These are phyloP conservation scores for Plebejus melissa DNA, from an alignment of 2,888 invertebrate species.

Conservation along the genomic window DNA sequence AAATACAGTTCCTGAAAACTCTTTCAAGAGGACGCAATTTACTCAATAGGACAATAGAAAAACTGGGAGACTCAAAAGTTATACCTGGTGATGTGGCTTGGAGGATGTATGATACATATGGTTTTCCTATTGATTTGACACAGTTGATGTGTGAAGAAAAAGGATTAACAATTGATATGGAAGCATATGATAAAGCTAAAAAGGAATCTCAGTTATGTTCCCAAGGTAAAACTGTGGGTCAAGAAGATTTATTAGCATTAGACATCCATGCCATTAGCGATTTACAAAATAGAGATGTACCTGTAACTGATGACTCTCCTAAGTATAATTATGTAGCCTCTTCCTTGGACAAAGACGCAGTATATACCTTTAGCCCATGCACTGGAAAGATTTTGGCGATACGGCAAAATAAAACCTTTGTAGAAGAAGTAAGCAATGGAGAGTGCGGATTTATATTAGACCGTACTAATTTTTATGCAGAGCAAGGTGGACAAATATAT, in stretches of 20 bases:
- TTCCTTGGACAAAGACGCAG: slow-evolving; percentile 81
- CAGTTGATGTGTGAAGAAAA: slow-evolving; percentile 98
- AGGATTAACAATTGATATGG: slow-evolving; percentile 91
- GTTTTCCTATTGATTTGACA: slow-evolving; percentile 98
- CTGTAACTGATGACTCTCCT: slow-evolving; percentile 91
- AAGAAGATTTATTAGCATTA: slow-evolving; percentile 90
- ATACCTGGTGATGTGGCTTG: slow-evolving; percentile 98
- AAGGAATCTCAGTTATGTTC: slow-evolving; percentile 93
- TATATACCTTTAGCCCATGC: slow-evolving; percentile 87
- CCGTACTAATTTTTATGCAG: slow-evolving; percentile 97
- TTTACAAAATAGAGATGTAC: slow-evolving; percentile 86
- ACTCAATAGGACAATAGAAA: slow-evolving; percentile 93
- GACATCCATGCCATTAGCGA: slow-evolving; percentile 97
- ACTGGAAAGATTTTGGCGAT: slow-evolving; percentile 90
- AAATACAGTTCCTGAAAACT: slow-evolving; percentile 97
- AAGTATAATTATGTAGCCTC: slow-evolving; percentile 93
- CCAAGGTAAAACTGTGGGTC: slow-evolving; percentile 89
- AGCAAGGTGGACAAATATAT: slow-evolving; percentile 98
- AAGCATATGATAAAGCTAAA: slow-evolving; percentile 93
- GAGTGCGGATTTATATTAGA: slow-evolving; percentile 96
- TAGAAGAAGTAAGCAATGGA: slow-evolving; percentile 88
- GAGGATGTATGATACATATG: slow-evolving; percentile 99
- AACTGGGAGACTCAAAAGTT: slow-evolving; percentile 83
- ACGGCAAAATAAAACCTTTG: slow-evolving; percentile 89
- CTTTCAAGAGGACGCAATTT: slow-evolving; percentile 92